Evolutionary conservation across 2,113 vertebrate species (phyloP), one percentile per base, ranked within the genome.

Genomic region (Ochotona princeps): DNA sequence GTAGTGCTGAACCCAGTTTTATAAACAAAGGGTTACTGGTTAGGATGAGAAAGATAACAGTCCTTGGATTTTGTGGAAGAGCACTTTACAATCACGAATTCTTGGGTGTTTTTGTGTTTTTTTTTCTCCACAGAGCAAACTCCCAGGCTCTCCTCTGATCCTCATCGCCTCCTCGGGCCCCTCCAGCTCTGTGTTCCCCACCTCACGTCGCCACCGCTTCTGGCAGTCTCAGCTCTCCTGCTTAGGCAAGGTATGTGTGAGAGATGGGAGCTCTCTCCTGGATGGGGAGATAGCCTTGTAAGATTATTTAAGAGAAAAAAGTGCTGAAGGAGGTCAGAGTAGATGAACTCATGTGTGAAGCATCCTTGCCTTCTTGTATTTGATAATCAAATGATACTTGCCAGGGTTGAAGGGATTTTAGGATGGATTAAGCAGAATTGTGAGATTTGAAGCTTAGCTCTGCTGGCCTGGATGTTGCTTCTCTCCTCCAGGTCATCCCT

Each of bases 161-260:
- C 98, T 99, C 72, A 98, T 99, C 9, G 99, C 99, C 17, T 99
- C 99, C 57, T 99, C 99, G 0, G 99, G 99, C 60, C 99, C 99
- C 1, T 98, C 98, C 67, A 99, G 98, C 94, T 98, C 99, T 0
- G 95, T 98, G 94, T 98, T 99, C 87, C 98, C 99, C 79, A 98
- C 99, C 8, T 99, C 99, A 3, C 98, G 99, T 0, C 98, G 99
- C 88, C 99, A 99, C 96, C 99, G 99, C 44, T 99, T 99, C 98
- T 99, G 99, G 99, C 99, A 99, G 95, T 99, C 99, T 0, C 99
- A 99, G 98, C 99, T 99, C 28, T 99, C 99, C 94, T 99, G 99
- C 96, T 97, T 99, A 83, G 99, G 99, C 89, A 99, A 99, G 99
- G 99, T 99, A 83, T 0, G 97, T 97, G 10, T 10, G 1, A 75